Base-by-base conservation (phyloP, 2,797 vertebrate species). In the Chaunax sp. region DNA sequence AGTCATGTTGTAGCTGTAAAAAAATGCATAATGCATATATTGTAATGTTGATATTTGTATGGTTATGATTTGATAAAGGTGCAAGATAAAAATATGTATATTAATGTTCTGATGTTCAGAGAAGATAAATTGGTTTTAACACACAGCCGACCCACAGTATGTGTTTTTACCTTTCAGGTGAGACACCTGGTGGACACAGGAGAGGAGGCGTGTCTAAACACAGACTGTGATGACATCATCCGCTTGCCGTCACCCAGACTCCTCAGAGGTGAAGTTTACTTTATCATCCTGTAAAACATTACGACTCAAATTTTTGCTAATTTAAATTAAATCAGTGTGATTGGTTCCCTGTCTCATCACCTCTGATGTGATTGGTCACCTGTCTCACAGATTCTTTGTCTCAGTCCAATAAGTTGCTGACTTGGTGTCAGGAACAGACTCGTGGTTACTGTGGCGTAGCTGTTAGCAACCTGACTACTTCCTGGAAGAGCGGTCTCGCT, bases 401-500 rank as follows among this genome's bases (percentile, higher is more conserved):
- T 77, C 95, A 90, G 57, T 95, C 96, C 71, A 94, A 93, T 89
- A 94, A 96, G 80, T 87, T 99, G 75, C 92, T 98, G 26, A 86
- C 80, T 5, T 99, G 98, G 98, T 99, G 96, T 88, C 97, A 98
- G 85, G 94, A 95, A 78, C 96, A 96, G 88, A 97, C 96, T 0
- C 89, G 92, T 30, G 96, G 95, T 51, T 99, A 98, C 41, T 72
- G 83, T 8, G 94, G 94, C 3, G 95, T 98, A 2, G 85, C 89
- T 3, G 93, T 99, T 37, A 92, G 83, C 0, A 96, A 99, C 75
- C 95, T 99, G 68, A 98, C 97, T 0, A 90, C 93, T 77, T 98
- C 97, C 28, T 99, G 97, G 97, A 98, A 95, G 80, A 98, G 93
- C 3, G 98, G 98, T 56, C 92, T 98, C 37, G 97, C 97, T 10